Evolutionary conservation across 2,797 vertebrate species (phyloP), one percentile per base, ranked within the genome.

Genomic region (Gambusia yucatana): DNA sequence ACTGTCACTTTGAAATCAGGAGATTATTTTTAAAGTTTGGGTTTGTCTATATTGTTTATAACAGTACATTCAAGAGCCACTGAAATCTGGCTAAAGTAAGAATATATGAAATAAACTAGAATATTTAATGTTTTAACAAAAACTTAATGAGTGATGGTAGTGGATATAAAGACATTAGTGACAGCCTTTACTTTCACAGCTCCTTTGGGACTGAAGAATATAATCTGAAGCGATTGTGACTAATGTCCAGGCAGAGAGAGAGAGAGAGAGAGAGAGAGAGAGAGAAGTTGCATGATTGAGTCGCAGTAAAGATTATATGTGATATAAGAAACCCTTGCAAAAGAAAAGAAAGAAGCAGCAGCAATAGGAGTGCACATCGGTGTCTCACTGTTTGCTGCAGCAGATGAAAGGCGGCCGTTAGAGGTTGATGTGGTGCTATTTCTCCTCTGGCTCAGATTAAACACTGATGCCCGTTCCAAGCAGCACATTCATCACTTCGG

Each of bases 361-460:
- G 82, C 75, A 80, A 80, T 1, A 28, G 14, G 77, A 74, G 82
- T 80, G 79, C 86, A 90, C 89, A 90, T 91, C 87, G 91, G 88
- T 67, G 85, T 77, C 85, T 81, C 72, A 79, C 30, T 63, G 50
- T 79, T 87, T 84, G 80, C 83, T 81, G 88, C 89, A 83, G 87
- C 88, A 93, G 90, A 92, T 92, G 91, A 93, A 92, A 92, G 91
- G 86, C 88, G 91, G 88, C 84, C 70, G 75, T 93, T 92, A 92
- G 92, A 95, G 90, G 92, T 84, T 89, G 88, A 89, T 87, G 88
- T 82, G 87, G 84, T 86, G 91, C 92, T 87, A 91, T 94, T 94
- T 92, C 93, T 89, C 90, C 90, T 84, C 85, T 90, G 89, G 90
- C 91, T 92, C 91, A 89, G 92, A 95, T 95, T 94, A 94, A 94